A percentile compares a stretch with the other conserved stretches of the same genome.
Conservation (phyloP, 1,140 invertebrate species). For the Drosophila ercepeae region DNA sequence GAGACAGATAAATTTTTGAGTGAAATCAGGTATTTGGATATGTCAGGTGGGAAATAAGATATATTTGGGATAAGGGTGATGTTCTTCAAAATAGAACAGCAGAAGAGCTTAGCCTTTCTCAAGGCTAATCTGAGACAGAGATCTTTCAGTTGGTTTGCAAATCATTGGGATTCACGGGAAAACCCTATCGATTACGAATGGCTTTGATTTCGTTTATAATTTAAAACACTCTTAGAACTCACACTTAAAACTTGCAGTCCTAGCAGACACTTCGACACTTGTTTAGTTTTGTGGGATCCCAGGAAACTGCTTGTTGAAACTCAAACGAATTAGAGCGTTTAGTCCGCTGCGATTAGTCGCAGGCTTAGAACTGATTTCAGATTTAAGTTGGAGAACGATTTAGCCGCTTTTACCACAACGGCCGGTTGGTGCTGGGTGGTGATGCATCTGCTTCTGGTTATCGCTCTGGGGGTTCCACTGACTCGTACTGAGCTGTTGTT, state of each 20-base stretch:
- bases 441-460: constrained; percentile 54
- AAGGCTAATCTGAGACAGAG: too few relatives aligned
- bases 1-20: not conserved
- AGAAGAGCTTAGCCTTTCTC: too few relatives aligned
- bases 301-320: not conserved
- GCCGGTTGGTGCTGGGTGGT: constrained; percentile 7
- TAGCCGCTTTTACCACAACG: constrained; percentile 3
- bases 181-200: not conserved
- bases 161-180: too few relatives aligned
- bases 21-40: not conserved
- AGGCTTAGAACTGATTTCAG: constrained; percentile 47
- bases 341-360: constrained; percentile 19
- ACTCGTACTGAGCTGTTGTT: constrained; percentile 12
- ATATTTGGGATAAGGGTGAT: too few relatives aligned
- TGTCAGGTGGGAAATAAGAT: too few relatives aligned
- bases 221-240: constrained; percentile 2
- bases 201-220: too few relatives aligned
- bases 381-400: constrained; percentile 18
- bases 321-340: not conserved
- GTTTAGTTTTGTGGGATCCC: not conserved
- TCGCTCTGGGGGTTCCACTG: constrained; percentile 18
- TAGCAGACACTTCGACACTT: constrained; percentile 2
- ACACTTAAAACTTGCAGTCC: constrained; percentile 7
- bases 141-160: not conserved
- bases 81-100: too few relatives aligned